Evolutionary conservation across 2,797 vertebrate genomes (phyloP), one percentile per base, ranked within the genome.

Genomic region (Myotis pilosus): DNA sequence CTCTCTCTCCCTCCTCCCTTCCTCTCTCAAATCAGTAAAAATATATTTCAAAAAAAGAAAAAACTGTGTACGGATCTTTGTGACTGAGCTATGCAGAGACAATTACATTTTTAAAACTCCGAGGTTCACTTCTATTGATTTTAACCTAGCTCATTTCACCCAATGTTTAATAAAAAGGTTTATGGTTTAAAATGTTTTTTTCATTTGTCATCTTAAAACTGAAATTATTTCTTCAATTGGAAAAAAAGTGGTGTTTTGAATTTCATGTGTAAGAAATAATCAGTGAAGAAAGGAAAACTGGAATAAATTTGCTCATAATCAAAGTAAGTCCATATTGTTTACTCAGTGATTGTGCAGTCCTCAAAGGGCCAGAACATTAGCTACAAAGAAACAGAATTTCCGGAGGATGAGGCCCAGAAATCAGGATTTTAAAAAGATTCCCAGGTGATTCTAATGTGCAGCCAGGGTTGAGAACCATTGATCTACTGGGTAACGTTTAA

Each of bases 41-140:
- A 62, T 62, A 62, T 62, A 62, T 62, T 62, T 62, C 30, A 1
- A 15, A 15, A 62, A 62, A 62, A 30, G 28, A 6, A 30, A 62
- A 51, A 57, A 49, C 55, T 28, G 19, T 57, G 22, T 44, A 16
- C 1, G 68, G 41, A 69, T 79, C n/a, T 93, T 92, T 86, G n/a
- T 36, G 22, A 74, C 33, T 72, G 75, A 95, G 28, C 3, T 72
- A 6, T 44, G 78, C 25, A 30, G 41, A 93, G 64, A 88, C 13
- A 86, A 72, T 78, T 86, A 12, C 11, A 83, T 25, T 88, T 79
- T 93, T 81, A 83, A 82, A 80, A 89, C 41, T 92, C 51, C 33
- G 51, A 11, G 6, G 13, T 75, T 78, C 62, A 23, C 49, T 41
- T 93, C 36, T 57, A 64, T 74, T 87, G 72, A 75, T 75, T 80